These are phyloP conservation scores for Mya arenaria DNA, from an alignment of 1,140 invertebrate genomes.

Conservation along the genomic window DNA sequence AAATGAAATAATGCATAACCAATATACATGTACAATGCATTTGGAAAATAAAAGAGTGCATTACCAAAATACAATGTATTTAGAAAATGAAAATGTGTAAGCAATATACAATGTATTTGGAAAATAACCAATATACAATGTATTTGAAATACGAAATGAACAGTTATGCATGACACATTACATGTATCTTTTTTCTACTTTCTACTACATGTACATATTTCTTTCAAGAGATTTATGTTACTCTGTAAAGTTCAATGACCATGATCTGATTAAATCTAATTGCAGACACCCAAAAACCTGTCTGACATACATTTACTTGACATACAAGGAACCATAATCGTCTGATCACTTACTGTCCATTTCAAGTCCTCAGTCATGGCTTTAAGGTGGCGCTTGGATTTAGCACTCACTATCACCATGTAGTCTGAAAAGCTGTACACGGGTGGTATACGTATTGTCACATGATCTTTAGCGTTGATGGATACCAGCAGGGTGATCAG, in stretches of 20 bases:
- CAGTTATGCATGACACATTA: too few relatives aligned
- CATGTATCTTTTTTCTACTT: too few relatives aligned
- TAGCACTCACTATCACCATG: constrained; percentile 89
- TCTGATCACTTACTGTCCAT: constrained; percentile 83
- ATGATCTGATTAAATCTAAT: background rate
- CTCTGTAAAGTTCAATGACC: background rate
- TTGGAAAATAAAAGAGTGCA: too few relatives aligned
- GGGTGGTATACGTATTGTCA: constrained; percentile 89
- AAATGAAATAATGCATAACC: too few relatives aligned
- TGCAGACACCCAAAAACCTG: background rate
- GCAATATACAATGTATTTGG: too few relatives aligned
- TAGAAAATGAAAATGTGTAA: too few relatives aligned
- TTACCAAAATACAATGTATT: too few relatives aligned
- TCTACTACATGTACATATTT: too few relatives aligned
- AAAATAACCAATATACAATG: too few relatives aligned
- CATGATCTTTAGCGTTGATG: constrained; percentile 91
- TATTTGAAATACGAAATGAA: too few relatives aligned
- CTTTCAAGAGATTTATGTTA: background rate
- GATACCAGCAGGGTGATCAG: constrained; percentile 88
- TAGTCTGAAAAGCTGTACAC: constrained; percentile 91
- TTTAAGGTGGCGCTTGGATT: constrained; percentile 88
- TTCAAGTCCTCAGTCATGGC: constrained; percentile 90
- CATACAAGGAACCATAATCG: background rate
- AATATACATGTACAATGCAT: too few relatives aligned
- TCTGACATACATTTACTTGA: background rate